Evolutionary conservation across 2,797 vertebrate genomes (phyloP), one percentile per base, ranked within the genome.

Genomic region (Mastacembelus armatus): DNA sequence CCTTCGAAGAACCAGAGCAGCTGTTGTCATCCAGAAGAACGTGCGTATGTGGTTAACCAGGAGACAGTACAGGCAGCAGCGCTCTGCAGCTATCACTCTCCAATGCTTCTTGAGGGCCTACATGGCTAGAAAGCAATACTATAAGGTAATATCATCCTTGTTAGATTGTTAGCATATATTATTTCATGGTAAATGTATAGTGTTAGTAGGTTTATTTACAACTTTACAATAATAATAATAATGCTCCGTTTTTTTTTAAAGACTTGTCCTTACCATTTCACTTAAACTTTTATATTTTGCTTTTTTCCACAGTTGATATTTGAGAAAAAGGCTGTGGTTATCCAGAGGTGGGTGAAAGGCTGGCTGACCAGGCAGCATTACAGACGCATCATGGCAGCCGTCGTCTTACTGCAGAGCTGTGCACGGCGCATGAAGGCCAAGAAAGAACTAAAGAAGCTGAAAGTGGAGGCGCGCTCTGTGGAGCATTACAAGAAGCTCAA

Each of bases 401-500:
- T 97, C 29, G 45, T 98, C 38, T 95, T 96, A 80, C 91, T 99
- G 78, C 98, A 99, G 91, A 96, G 95, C 89, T 98, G 95, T 48
- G 94, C 95, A 56, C 95, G 96, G 1, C 93, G 97, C 82, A 93
- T 95, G 93, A 91, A 90, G 92, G 98, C 98, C 72, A 96, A 92
- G 82, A 94, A 92, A 0, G 94, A 96, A 80, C 88, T 98, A 0
- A 98, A 96, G 92, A 95, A 93, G 63, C 92, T 98, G 67, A 96
- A 95, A 87, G 95, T 96, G 5, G 96, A 98, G 81, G 97, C 97
- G 0, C 95, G 97, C 32, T 98, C 98, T 0, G 97, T 98, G 21
- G 96, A 96, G 60, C 96, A 96, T 87, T 96, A 94, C 80, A 98
- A 96, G 90, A 97, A 95, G 50, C 96, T 98, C 56, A 96, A 96